Percentiles rank a stretch among this genome's conserved stretches.
These are phyloP conservation scores for Thereva nobilitata DNA, from an alignment of 2,888 invertebrate species.

Conservation along the genomic window DNA sequence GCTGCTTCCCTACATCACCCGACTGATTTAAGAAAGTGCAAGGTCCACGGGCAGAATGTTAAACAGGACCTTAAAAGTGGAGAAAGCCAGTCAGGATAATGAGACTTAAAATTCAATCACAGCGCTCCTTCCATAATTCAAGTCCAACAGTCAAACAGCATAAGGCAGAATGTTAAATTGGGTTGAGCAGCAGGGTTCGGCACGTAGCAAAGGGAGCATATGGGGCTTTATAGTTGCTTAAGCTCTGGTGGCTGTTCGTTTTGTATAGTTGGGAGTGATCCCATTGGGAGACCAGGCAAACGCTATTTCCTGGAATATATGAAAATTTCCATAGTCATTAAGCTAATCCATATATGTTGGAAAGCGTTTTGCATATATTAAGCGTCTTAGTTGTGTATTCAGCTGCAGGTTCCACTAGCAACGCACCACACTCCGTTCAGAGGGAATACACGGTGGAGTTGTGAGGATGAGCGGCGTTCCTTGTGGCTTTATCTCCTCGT, in stretches of 20 bases:
- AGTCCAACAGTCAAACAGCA: too few species aligned
- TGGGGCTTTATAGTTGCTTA: too few species aligned
- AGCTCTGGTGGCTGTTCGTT: neutral
- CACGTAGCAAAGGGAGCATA: too few species aligned
- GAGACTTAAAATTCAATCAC: too few species aligned
- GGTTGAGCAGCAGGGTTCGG: too few species aligned
- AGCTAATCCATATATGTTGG: conserved; percentile 38
- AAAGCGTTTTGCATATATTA: conserved; percentile 34
- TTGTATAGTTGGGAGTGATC: conserved; percentile 11
- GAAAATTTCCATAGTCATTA: conserved; percentile 37
- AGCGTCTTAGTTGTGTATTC: conserved; percentile 27
- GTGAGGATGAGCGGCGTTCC: conserved; percentile 14
- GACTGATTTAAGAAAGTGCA: too few species aligned
- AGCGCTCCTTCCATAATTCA: too few species aligned
- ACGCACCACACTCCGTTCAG: conserved; percentile 14
- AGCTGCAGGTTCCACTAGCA: conserved; percentile 24
- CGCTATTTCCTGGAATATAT: conserved; percentile 11
- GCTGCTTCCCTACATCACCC: too few species aligned
- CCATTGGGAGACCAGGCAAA: conserved; percentile 17
- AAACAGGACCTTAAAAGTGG: too few species aligned
- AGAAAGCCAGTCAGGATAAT: too few species aligned
- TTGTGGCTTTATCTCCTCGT: conserved; percentile 20
- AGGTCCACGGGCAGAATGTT: too few species aligned
- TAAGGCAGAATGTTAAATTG: too few species aligned
- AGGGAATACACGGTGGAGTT: conserved; percentile 2